Base-by-base conservation (phyloP, 1,140 invertebrate species). In the Cherax destructor region DNA sequence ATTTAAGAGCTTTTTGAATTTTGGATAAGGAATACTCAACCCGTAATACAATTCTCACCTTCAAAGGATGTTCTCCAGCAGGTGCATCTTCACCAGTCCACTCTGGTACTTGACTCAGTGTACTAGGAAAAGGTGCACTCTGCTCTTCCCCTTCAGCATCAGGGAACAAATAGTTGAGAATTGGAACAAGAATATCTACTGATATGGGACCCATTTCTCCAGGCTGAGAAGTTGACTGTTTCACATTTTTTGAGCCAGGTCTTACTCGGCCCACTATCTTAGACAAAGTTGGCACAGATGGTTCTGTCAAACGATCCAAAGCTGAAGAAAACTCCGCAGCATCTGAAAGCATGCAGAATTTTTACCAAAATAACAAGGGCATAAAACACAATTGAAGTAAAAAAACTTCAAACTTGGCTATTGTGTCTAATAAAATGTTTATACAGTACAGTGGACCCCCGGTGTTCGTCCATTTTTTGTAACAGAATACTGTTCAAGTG, bases 161-260 rank as follows among this genome's bases (percentile, higher is more conserved):
- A 81, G 98, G 98, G 94, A 99, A 99, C 24, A 99, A 94, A 94
- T 97, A 98, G 94, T 97, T 96, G 41, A 99, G 94, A 87, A 99
- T 96, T 56, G 96, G 95, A 93, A 97, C 96, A 3, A 99, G 94
- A 87, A 97, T 95, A 24, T 97, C 96, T 93, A 97, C 96, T 21
- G 96, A 95, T 93, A 99, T 96, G 11, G 97, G 97, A 1, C 97
- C 96, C 88, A 96, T 96, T 61, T 95, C 94, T 9, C 21, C 94
- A 81, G 10, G 93, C 93, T 16, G 94, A 94, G 78, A 95, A 93
- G 59, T 85, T 21, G 78, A 92, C 18, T 50, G 84, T 16, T 92
- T 74, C 3, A 50, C 24, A 10, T 69, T 49, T 61, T 84, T 90
- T 3, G 52, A 77, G 11, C 86, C 81, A 30, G 21, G 69, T 11